Percentiles rank a stretch among this genome's conserved stretches.
These are phyloP conservation scores for Dryococelus australis DNA, from an alignment of 2,888 invertebrate species.

Conservation along the genomic window DNA sequence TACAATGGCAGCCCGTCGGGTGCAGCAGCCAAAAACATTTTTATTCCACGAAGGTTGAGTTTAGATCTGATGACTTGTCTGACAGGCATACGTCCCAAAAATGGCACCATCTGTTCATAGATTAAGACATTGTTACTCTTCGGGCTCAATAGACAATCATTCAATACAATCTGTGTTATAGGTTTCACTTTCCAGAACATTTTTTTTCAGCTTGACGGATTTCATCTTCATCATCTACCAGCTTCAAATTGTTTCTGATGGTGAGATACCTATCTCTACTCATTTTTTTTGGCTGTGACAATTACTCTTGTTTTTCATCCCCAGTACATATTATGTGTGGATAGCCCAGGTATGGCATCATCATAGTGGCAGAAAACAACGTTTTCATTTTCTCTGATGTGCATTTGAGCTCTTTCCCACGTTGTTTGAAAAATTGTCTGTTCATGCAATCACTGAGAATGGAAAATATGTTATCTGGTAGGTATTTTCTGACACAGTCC, in stretches of 20 bases:
- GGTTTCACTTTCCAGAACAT: background rate
- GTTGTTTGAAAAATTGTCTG: background rate
- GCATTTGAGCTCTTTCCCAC: background rate
- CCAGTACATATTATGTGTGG: background rate
- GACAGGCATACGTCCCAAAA: background rate
- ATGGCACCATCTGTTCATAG: background rate
- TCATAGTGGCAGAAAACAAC: background rate
- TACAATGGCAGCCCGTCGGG: background rate
- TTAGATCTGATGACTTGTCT: background rate
- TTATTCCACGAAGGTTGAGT: background rate
- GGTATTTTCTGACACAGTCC: background rate
- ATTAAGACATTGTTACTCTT: background rate
- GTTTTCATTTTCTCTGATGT: background rate
- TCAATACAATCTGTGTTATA: background rate
- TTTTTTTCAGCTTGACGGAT: background rate
- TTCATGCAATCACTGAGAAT: background rate
- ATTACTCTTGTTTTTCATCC: background rate
- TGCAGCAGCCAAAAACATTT: background rate
- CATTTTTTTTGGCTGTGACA: background rate
- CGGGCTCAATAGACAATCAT: background rate
- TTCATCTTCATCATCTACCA: background rate
- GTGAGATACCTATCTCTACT: background rate
- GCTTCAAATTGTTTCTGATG: background rate
- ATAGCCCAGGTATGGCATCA: background rate
- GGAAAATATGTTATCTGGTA: background rate